Percentiles rank a stretch among this genome's conserved stretches.
These are phyloP conservation scores for Sinelater perroti DNA, from an alignment of 2,888 invertebrate species.

Conservation along the genomic window DNA sequence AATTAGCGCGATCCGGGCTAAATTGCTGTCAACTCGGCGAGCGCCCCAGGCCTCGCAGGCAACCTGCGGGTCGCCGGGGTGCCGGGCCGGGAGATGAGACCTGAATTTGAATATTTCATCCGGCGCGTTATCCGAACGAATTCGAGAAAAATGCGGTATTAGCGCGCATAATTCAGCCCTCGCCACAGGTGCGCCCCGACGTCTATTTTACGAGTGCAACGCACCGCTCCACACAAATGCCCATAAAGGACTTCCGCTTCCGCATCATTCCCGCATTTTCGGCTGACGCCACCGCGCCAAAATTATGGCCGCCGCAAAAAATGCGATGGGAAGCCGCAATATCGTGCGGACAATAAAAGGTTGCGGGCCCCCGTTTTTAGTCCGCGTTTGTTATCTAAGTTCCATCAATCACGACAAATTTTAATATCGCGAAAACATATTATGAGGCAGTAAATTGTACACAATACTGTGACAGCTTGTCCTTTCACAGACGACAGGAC, in stretches of 20 bases:
- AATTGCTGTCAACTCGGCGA: too few species aligned
- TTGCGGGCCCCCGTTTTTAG: constrained; percentile 51
- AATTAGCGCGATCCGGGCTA: too few species aligned
- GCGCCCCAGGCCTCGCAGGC: too few species aligned
- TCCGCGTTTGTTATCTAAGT: constrained; percentile 56
- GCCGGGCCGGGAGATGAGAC: constrained; percentile 58
- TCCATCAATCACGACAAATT: constrained; percentile 62
- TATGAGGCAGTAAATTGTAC: constrained; percentile 60
- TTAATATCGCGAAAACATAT: constrained; percentile 62
- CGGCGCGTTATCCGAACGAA: constrained; percentile 53
- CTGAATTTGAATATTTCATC: constrained; percentile 59
- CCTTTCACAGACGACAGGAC: constrained; percentile 47
- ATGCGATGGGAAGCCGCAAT: constrained; percentile 42
- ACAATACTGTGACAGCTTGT: constrained; percentile 61
- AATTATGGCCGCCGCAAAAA: constrained; percentile 48
- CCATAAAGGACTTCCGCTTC: constrained; percentile 28
- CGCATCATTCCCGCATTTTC: constrained; percentile 29
- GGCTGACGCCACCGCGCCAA: constrained; percentile 36
- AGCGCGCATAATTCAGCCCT: constrained; percentile 49
- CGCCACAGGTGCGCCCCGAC: constrained; percentile 52
- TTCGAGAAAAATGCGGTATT: constrained; percentile 55
- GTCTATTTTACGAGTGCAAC: constrained; percentile 51
- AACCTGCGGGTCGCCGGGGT: too few species aligned
- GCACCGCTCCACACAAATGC: constrained; percentile 31
- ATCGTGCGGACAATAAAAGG: constrained; percentile 47